phyloP scores from a whole-genome alignment of 2,113 vertebrate species.

The Mixornis gularis region DNA sequence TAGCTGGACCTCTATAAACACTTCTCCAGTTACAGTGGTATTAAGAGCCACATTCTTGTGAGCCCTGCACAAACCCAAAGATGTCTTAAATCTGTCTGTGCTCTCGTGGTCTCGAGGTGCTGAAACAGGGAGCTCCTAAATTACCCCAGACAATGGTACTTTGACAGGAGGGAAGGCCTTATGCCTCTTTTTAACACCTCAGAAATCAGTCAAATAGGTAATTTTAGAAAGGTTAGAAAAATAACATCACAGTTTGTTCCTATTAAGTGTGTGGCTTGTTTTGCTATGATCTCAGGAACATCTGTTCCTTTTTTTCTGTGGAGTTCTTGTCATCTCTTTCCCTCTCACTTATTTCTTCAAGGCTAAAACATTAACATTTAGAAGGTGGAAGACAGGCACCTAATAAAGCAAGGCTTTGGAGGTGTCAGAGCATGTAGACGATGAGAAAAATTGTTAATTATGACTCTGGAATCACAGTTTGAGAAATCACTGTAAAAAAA shows the following conservation, averaged over 20 bases:
- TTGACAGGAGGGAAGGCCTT: neutral
- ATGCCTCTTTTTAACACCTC: slow-evolving; percentile 3
- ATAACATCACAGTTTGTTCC: neutral
- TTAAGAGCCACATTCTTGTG: neutral
- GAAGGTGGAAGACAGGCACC: neutral
- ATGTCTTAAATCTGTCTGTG: slow-evolving; percentile 16
- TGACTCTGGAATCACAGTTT: neutral
- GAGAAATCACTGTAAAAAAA: neutral
- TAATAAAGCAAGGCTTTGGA: neutral
- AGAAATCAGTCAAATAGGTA: slow-evolving; percentile 54
- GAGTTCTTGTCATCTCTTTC: neutral
- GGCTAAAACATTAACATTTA: neutral
- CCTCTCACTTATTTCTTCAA: neutral
- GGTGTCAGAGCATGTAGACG: neutral
- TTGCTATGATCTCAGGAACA: slow-evolving; percentile 24
- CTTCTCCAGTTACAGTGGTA: neutral
- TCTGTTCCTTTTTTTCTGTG: slow-evolving; percentile 10
- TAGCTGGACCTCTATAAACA: neutral
- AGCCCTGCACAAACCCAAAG: neutral
- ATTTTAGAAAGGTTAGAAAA: slow-evolving; percentile 43
- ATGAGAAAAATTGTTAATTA: neutral
- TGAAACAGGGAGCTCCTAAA: neutral
- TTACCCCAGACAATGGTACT: neutral
- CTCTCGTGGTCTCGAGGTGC: neutral
- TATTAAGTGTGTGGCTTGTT: neutral